Evolutionary conservation across 2,888 invertebrate species (phyloP), one percentile per base, ranked within the genome.

Genomic region (Chirona hameri): DNA sequence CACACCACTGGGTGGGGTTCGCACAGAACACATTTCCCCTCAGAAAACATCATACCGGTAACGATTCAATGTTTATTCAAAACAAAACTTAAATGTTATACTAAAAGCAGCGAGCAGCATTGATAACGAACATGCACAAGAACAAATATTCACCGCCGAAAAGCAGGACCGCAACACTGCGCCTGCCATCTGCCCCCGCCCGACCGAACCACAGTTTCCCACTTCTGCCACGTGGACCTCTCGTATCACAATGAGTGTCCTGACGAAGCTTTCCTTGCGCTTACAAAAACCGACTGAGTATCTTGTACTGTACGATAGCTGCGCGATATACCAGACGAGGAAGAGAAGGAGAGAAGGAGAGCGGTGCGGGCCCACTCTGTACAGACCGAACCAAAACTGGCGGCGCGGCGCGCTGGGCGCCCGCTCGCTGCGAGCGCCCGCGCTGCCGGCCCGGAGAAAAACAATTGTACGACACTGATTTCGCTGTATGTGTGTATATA

Each of bases 41-140:
- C 1, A 24, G 57, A 24, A 57, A n/a, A 65, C 65, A 65, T 27
- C 7, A 60, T 12, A 65, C 65, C 65, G 46, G 76, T 46, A 46
- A 76, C 76, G 39, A 46, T 76, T 76, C 76, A 76, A 76, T 76
- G 76, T 76, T 76, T 76, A 76, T 76, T 76, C 76, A 76, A 76
- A 76, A 76, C 76, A 76, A 76, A 76, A 76, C 76, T 76, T 76
- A 76, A 76, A 76, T 76, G 76, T 76, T 76, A 76, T 76, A 76
- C 76, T 76, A 76, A 76, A 76, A 76, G 76, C 76, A 76, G 76
- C 76, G 39, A 76, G 76, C 46, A 46, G 76, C 76, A 76, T 76
- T n/a, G 76, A 76, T 76, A 76, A 76, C 76, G 76, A 76, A 76
- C 76, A 76, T 76, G 39, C 76, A 76, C 46, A 76, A 76, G 76